Conservation (phyloP, 2,888 invertebrate species). For the Acronicta aceris region DNA sequence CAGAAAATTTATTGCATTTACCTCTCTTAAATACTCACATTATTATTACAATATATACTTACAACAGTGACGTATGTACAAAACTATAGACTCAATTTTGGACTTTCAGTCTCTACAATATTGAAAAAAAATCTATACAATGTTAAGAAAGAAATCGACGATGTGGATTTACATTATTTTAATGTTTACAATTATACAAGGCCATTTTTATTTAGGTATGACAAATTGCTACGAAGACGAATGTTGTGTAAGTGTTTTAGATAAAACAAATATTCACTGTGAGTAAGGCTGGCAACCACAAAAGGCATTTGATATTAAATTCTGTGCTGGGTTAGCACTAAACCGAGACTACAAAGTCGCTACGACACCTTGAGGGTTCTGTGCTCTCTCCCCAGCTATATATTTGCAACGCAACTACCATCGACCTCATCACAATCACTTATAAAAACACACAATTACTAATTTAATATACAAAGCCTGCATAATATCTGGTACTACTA, state of each 20-base stretch:
- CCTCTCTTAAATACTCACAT: constrained; percentile 83
- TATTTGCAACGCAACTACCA: no score
- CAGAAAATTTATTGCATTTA: constrained; percentile 87
- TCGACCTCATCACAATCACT: no score
- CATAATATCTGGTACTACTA: no score
- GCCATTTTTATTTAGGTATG: constrained; percentile 74
- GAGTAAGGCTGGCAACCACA: constrained; percentile 53
- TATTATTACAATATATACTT: constrained; percentile 85
- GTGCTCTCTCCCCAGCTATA: background rate
- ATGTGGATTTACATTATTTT: constrained; percentile 73
- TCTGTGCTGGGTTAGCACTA: background rate
- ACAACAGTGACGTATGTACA: constrained; percentile 88
- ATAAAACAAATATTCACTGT: constrained; percentile 33
- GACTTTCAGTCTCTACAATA: constrained; percentile 89
- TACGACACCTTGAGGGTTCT: background rate
- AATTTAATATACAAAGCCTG: no score
- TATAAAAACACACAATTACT: no score
- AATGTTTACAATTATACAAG: constrained; percentile 81
- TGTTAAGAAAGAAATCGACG: constrained; percentile 74
- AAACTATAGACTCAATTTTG: constrained; percentile 89
- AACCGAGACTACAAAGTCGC: background rate
- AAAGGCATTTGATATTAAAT: constrained; percentile 4
- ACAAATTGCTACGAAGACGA: constrained; percentile 62
- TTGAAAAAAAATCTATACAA: constrained; percentile 78
- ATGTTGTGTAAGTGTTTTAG: constrained; percentile 60